Evolutionary conservation across 53 echinoderm and acorn worm species (phyloP).

Genomic region (Antedon mediterranea): DNA sequence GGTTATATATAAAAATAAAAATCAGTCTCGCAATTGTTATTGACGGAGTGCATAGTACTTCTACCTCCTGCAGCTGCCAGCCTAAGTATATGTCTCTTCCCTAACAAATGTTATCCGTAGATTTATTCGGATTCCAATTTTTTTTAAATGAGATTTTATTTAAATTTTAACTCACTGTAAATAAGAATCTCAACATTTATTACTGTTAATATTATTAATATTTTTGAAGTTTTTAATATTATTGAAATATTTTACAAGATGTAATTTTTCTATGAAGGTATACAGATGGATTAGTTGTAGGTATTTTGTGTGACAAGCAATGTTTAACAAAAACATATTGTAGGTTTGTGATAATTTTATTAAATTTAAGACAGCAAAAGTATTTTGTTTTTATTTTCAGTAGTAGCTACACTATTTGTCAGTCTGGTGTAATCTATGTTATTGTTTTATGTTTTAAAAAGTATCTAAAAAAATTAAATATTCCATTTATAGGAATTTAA

Average conservation of each 20-base stretch:
- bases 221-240: neutral
- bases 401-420: neutral
- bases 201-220: neutral
- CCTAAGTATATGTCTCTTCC: neutral
- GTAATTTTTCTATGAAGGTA: neutral
- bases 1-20: neutral
- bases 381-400: neutral
- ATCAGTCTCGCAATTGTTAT: neutral
- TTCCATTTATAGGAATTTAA: neutral
- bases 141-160: neutral
- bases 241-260: neutral
- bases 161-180: neutral
- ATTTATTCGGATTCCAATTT: neutral
- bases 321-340: neutral
- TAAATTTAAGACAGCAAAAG: neutral
- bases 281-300: neutral
- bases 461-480: neutral
- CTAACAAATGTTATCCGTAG: neutral
- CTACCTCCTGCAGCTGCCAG: neutral
- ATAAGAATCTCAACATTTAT: neutral
- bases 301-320: neutral
- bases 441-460: neutral
- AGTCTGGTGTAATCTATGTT: neutral
- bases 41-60: neutral
- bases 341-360: neutral